phyloP scores from a whole-genome alignment of 2,113 vertebrate genomes.

The Gila orcuttii region DNA sequence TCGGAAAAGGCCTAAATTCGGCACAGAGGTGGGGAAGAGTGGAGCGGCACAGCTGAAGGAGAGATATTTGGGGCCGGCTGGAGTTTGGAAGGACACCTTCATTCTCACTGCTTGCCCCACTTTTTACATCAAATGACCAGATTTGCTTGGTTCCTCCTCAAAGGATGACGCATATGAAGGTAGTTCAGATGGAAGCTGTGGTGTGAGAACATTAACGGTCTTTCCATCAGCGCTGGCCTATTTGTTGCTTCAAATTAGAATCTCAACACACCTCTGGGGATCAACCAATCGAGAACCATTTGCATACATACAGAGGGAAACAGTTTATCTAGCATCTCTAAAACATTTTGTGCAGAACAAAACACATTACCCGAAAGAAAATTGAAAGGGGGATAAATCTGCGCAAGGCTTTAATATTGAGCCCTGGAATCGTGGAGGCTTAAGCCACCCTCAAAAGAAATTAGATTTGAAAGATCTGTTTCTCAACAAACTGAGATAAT shows the following conservation, averaged over 20 bases:
- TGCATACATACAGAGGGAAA: not conserved
- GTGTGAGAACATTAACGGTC: not conserved
- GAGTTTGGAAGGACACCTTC: constrained; percentile 38
- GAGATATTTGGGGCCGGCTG: constrained; percentile 51
- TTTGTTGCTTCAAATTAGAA: constrained; percentile 3
- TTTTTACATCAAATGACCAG: constrained; percentile 43
- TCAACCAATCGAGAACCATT: not conserved
- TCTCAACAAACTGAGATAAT: constrained; percentile 36
- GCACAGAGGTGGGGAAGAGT: constrained; percentile 46
- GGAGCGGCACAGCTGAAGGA: constrained; percentile 44
- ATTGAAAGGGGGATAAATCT: constrained; percentile 6
- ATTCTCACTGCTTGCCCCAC: constrained; percentile 49
- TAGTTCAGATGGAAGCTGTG: not conserved
- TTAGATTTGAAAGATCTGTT: constrained; percentile 41
- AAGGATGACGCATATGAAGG: constrained; percentile 18
- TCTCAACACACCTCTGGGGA: not conserved
- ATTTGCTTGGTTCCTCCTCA: constrained; percentile 31
- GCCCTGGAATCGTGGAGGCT: constrained; percentile 16
- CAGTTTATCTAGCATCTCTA: no score
- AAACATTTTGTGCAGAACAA: not conserved
- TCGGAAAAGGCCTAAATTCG: constrained; percentile 60
- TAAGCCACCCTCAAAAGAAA: constrained; percentile 44
- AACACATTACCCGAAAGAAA: not conserved
- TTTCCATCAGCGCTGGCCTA: constrained; percentile 3
- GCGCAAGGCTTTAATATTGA: constrained; percentile 29